A percentile compares a stretch with the other conserved stretches of the same genome.
These are phyloP conservation scores for Mactra quadrangularis DNA, from an alignment of 1,140 invertebrate species.

Conservation along the genomic window DNA sequence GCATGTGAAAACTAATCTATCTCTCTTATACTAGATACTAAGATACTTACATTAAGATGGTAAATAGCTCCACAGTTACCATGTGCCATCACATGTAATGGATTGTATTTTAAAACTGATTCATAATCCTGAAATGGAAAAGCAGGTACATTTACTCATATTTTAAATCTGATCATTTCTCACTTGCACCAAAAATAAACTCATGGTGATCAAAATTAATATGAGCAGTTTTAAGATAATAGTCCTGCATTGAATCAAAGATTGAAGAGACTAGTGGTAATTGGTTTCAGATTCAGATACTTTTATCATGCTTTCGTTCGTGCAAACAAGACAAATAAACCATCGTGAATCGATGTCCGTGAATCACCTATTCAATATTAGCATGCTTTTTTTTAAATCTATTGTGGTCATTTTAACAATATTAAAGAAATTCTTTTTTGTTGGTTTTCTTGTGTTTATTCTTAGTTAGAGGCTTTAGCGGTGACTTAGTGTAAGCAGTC, in stretches of 20 bases:
- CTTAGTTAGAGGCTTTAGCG: too few species aligned
- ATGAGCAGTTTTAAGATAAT: neutral
- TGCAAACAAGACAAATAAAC: too few species aligned
- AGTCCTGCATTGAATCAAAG: neutral
- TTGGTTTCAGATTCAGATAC: neutral
- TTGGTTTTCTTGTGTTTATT: too few species aligned
- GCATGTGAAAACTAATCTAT: neutral
- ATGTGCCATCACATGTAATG: conserved; percentile 4
- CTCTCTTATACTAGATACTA: neutral
- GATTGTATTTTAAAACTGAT: conserved; percentile 7
- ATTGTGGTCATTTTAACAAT: too few species aligned
- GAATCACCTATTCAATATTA: too few species aligned
- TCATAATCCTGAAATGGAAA: conserved; percentile 48
- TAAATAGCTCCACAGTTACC: conserved; percentile 45
- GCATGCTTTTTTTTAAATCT: too few species aligned
- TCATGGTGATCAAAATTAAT: neutral
- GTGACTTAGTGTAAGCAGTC: too few species aligned
- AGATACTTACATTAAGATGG: conserved; percentile 45
- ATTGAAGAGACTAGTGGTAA: neutral
- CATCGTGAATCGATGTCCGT: too few species aligned
- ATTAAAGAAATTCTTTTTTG: too few species aligned
- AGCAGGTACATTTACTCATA: neutral
- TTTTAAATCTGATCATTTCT: too few species aligned
- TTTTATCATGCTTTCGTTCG: neutral
- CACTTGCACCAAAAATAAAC: neutral